These are phyloP conservation scores for Strigamia crassipes DNA, from an alignment of 2,888 invertebrate species.

Conservation along the genomic window DNA sequence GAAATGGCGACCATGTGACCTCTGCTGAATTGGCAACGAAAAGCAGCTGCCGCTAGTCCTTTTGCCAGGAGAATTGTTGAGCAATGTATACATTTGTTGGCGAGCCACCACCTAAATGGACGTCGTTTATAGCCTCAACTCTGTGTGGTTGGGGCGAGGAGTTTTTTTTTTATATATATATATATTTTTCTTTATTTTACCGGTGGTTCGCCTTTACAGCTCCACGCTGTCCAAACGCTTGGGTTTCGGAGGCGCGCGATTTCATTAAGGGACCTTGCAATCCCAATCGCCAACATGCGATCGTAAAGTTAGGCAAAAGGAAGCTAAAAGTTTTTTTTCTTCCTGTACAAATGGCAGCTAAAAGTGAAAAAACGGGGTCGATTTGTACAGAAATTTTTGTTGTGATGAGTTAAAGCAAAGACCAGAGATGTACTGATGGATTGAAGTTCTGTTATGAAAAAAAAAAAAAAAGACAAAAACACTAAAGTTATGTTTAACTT, in stretches of 20 bases:
- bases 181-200: neutral
- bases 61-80: constrained; percentile 8
- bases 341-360: neutral
- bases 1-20: constrained; percentile 12
- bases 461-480: no score
- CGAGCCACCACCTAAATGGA: constrained; percentile 21
- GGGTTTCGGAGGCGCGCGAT: constrained; percentile 1
- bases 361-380: neutral
- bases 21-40: constrained; percentile 21
- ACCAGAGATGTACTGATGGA: neutral
- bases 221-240: neutral
- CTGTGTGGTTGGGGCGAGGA: neutral
- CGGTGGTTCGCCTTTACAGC: neutral
- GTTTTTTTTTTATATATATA: neutral
- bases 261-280: constrained; percentile 16
- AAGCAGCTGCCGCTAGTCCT: constrained; percentile 21
- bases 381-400: neutral
- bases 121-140: constrained; percentile 6
- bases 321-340: neutral
- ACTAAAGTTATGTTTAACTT: no score
- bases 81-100: constrained; percentile 16
- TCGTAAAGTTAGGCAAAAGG: constrained; percentile 10
- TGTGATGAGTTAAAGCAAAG: neutral
- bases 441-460: neutral
- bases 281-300: constrained; percentile 16